Evolutionary conservation across 2,888 invertebrate genomes (phyloP).

Genomic region (Alentia gelatinosa): DNA sequence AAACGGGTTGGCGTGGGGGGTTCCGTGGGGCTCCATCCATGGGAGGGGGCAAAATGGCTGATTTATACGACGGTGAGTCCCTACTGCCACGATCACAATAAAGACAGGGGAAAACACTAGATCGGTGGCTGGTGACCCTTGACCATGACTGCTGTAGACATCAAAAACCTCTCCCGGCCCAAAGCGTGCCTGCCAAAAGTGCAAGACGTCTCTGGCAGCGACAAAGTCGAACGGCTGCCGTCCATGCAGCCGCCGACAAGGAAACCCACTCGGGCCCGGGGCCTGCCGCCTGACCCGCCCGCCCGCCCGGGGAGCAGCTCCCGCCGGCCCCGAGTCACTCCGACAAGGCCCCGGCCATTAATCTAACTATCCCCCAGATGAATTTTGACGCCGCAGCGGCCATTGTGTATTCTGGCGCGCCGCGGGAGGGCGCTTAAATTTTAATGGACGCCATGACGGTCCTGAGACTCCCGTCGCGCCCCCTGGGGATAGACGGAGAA

Average conservation of each 20-base stretch:
- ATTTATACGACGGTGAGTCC: background rate
- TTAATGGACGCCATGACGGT: background rate
- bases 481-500: background rate
- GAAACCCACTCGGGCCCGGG: background rate
- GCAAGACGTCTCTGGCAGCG: background rate
- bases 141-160: background rate
- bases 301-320: background rate
- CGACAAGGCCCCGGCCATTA: background rate
- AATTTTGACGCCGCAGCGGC: background rate
- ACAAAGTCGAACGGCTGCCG: background rate
- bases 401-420: background rate
- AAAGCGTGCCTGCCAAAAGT: background rate
- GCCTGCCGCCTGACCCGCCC: background rate
- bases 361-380: slow-evolving; percentile 1
- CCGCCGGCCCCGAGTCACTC: background rate
- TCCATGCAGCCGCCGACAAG: background rate
- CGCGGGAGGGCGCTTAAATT: background rate
- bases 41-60: background rate
- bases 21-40: too few species aligned
- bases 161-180: slow-evolving; percentile 13
- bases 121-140: background rate
- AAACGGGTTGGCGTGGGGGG: too few species aligned
- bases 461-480: background rate
- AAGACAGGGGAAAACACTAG: slow-evolving; percentile 33
- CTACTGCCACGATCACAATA: slow-evolving; percentile 22